Base-by-base conservation (phyloP, 2,888 invertebrate species). In the Capitulum mitella region DNA sequence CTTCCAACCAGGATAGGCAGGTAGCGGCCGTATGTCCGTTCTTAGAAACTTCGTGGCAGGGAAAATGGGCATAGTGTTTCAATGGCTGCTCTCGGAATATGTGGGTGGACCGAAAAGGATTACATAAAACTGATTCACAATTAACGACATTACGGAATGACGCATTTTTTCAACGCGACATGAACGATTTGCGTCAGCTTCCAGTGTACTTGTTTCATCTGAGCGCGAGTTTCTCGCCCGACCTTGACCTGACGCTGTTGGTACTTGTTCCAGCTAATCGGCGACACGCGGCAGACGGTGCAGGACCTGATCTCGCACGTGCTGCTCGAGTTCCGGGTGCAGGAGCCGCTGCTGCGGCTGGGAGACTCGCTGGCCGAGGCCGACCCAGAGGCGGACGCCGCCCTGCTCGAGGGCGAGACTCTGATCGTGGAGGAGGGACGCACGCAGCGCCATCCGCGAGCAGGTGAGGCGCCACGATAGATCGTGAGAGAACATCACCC, bases 341-440 rank as follows among this genome's bases (percentile, higher is more conserved):
- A 86, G 1, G 87, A 88, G 8, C 87, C 89, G 0, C 54, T 84
- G 46, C 85, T 90, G 76, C 88, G 89, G 80, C 87, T 90, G 54
- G 90, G 90, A 61, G 90, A 90, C 0, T 90, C 89, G 14, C 88
- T 89, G 83, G 90, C 90, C 43, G 89, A 89, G 54, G 89, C 90
- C 70, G 90, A 90, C 82, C 88, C 89, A 0, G 87, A 88, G 78
- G 89, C 90, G 3, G 87, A 88, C 75, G 90, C 90, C 3, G 84
- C 86, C 10, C 87, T 88, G 3, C 84, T 90, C 64, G 89, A 90
- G 84, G 90, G 90, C 16, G 90, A 90, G 84, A 88, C 90, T n/a
- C 84, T 90, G 70, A 88, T 90, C 40, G 88, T 90, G 79, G 90
- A 90, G 83, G 88, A 88, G 82, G 87, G 89, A 80, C 89, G 89